These are phyloP conservation scores for Synodontis membranacea DNA, from an alignment of 2,113 vertebrate genomes.

Conservation along the genomic window DNA sequence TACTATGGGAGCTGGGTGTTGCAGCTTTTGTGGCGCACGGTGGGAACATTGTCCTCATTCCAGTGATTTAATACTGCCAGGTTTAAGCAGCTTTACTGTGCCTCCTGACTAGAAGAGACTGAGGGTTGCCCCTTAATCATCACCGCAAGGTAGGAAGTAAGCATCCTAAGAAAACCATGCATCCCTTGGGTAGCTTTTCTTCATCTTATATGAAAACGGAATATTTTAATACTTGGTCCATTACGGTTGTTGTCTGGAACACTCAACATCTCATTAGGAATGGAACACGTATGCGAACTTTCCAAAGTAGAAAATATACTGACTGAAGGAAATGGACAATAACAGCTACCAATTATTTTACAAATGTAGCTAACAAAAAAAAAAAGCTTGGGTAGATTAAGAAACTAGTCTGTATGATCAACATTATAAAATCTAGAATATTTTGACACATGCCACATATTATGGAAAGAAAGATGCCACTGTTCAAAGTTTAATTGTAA, in stretches of 20 bases:
- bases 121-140: slow-evolving; percentile 43
- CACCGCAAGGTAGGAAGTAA: slow-evolving; percentile 28
- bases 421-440: neutral
- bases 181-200: slow-evolving; percentile 7
- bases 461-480: neutral
- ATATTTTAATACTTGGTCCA: neutral
- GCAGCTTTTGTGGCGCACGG: slow-evolving; percentile 64
- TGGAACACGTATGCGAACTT: neutral
- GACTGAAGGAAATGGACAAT: neutral
- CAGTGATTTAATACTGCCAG: slow-evolving; percentile 57
- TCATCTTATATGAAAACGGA: slow-evolving; percentile 1
- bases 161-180: slow-evolving; percentile 18
- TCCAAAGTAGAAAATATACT: neutral
- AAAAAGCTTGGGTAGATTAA: neutral
- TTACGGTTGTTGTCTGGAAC: slow-evolving; percentile 4
- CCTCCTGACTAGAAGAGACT: slow-evolving; percentile 50
- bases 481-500: neutral
- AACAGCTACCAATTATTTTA: neutral
- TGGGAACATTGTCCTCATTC: slow-evolving; percentile 73
- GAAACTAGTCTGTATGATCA: neutral
- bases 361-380: neutral
- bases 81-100: slow-evolving; percentile 43
- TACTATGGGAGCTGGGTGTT: slow-evolving; percentile 67
- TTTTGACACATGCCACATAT: neutral
- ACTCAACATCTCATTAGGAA: neutral